Evolutionary conservation across 30 jellyfish, hydroid and myxozoan genomes (phyloP), one percentile per base, ranked within the genome.

Genomic region (Sanderia malayensis): DNA sequence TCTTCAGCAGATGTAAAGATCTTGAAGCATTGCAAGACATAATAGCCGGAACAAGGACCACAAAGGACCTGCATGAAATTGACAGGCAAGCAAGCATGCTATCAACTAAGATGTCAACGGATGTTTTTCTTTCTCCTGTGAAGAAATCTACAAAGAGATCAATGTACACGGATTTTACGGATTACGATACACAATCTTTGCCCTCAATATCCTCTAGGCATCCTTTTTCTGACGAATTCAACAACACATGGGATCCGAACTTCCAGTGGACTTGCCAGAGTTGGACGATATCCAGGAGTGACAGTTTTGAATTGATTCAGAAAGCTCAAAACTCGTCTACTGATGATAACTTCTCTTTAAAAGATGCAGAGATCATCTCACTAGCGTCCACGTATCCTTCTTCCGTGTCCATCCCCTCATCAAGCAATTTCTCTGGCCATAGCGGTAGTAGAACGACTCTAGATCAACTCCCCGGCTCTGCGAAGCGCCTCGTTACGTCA

Each of bases 291-390:
- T 78, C 89, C n/a, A 71, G 86, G 30, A 49, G 46, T 46, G 46
- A 61, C 31, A 82, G 94, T 30, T 82, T 53, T 82, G 94, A 82
- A 55, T 61, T 82, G 34, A 82, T 82, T 17, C 74, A 71, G 57
- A 65, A 31, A 9, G 57, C 63, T 49, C 74, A 61, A 2, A 64
- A 81, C 7, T 82, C 94, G 19, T 60, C 81, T 22, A 86, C 62
- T 37, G 94, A 82, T 20, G 94, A 66, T 44, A 62, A 46, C 27
- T 19, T 66, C 20, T 65, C 82, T 29, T 9, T 53, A 22, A 78
- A 65, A 19, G 89, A 78, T 64, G 15, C 89, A 0, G 82, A 66
- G 24, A 49, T 9, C 18, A 4, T 7, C n/a, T 78, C 89, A 3
- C 53, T 52, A 1, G 46, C 69, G 13, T 78, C 89, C 17, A 64